These are phyloP conservation scores for Nipponia nippon DNA, from an alignment of 2,113 vertebrate genomes.

Conservation along the genomic window DNA sequence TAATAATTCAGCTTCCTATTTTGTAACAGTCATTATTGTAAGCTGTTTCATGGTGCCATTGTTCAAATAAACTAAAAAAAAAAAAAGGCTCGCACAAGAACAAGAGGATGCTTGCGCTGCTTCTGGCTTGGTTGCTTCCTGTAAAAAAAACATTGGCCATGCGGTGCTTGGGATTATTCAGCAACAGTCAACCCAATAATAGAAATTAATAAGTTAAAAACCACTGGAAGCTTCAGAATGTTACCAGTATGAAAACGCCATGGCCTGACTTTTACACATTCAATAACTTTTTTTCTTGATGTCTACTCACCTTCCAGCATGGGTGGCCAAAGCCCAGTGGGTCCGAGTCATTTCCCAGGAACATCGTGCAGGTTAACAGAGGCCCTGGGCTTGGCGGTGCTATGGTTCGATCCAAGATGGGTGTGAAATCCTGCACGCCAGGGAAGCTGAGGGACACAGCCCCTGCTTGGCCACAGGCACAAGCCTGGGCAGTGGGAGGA, in stretches of 20 bases:
- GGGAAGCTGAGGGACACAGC: not conserved
- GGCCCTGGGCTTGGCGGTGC: not conserved
- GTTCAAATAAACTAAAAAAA: slow-evolving; percentile 7
- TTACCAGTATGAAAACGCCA: not conserved
- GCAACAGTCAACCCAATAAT: not conserved
- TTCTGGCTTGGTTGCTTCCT: slow-evolving; percentile 28
- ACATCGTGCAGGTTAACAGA: fast-evolving
- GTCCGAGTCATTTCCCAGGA: not conserved
- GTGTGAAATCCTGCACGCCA: not conserved
- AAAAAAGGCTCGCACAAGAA: not conserved
- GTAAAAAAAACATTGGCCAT: not conserved
- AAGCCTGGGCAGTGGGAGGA: too few relatives aligned
- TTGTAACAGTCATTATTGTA: slow-evolving; percentile 60
- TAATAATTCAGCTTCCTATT: slow-evolving; percentile 65
- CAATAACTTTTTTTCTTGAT: not conserved
- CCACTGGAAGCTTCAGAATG: not conserved
- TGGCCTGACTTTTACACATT: not conserved
- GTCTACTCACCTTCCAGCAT: not conserved
- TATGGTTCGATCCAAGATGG: fast-evolving
- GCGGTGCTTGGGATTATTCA: not conserved
- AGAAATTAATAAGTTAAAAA: not conserved
- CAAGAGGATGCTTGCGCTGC: slow-evolving; percentile 44
- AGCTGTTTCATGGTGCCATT: slow-evolving; percentile 35
- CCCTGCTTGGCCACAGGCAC: not conserved
- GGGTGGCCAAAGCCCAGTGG: not conserved